Percentiles rank a stretch among this genome's conserved stretches.
phyloP scores from a whole-genome alignment of 2,113 vertebrate genomes.

The Sprattus sprattus region DNA sequence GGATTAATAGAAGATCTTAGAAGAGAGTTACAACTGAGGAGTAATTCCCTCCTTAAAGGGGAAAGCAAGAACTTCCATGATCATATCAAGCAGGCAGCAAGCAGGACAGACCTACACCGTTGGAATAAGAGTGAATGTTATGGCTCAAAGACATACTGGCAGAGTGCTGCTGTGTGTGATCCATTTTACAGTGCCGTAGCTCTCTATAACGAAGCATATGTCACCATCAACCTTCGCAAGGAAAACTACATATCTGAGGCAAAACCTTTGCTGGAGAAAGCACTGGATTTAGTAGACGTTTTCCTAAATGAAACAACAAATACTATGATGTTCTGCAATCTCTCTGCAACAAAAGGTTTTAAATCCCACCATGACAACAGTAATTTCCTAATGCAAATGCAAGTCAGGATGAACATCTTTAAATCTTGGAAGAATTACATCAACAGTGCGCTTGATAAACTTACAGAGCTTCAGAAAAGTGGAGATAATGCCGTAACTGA shows the following conservation, averaged over 20 bases:
- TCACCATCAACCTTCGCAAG: slow-evolving; percentile 42
- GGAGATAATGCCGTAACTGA: not conserved
- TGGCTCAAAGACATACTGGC: slow-evolving; percentile 32
- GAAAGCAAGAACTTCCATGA: slow-evolving; percentile 44
- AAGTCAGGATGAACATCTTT: slow-evolving; percentile 34
- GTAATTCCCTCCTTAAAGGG: slow-evolving; percentile 15
- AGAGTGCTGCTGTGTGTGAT: slow-evolving; percentile 19
- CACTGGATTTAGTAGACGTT: slow-evolving; percentile 24
- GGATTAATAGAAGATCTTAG: slow-evolving; percentile 27
- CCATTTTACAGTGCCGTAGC: slow-evolving; percentile 37
- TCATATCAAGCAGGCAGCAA: slow-evolving; percentile 39
- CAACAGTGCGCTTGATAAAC: slow-evolving; percentile 10
- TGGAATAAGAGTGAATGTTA: slow-evolving; percentile 22
- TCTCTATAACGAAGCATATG: slow-evolving; percentile 43
- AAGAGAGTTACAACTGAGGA: not conserved
- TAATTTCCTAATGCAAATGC: slow-evolving; percentile 42
- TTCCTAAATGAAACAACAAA: slow-evolving; percentile 27
- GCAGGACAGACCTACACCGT: slow-evolving; percentile 38
- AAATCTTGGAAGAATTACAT: slow-evolving; percentile 31
- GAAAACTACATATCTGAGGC: slow-evolving; percentile 37
- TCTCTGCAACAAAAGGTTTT: not conserved
- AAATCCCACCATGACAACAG: slow-evolving; percentile 1
- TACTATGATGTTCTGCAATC: not conserved
- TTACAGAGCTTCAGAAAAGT: not conserved
- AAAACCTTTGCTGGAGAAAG: slow-evolving; percentile 27